Evolutionary conservation across 1,140 invertebrate species (phyloP), one percentile per base, ranked within the genome.

Genomic region (Trigoniulus corallinus): DNA sequence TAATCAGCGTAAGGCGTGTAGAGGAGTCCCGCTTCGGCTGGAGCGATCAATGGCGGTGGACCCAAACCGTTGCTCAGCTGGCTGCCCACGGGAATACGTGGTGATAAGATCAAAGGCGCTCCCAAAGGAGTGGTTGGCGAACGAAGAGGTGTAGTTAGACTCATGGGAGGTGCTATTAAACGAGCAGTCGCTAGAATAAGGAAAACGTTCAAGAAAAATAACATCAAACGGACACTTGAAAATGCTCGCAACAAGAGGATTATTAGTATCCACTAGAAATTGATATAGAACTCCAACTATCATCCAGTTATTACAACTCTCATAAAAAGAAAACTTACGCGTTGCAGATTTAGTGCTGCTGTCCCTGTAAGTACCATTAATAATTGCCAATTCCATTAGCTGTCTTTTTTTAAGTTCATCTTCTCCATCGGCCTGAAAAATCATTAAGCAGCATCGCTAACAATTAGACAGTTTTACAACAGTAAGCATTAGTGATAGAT

Each of bases 401-500:
- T 99, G 96, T 64, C 93, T 81, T 70, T 97, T 98, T 76, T 99
- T 98, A 59, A 99, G 73, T 67, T 98, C 94, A 74, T 99, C 96
- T 75, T 98, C 94, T 47, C 95, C 96, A 70, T 99, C 94, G 53
- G 92, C 91, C 92, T 98, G 80, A 77, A 68, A 61, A n/a, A n/a
- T n/a, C 40, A 40, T 39, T n/a, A 42, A 22, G 29, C 29, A 34
- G 26, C 18, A 34, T 23, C 3, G 2, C 1, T 4, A 51, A 3
- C 22, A 29, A 10, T 12, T n/a, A n/a, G 12, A 21, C 3, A n/a
- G n/a, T n/a, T n/a, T n/a, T n/a, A n/a, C n/a, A n/a, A n/a, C n/a
- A n/a, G n/a, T n/a, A n/a, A n/a, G n/a, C n/a, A n/a, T n/a, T n/a
- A n/a, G n/a, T n/a, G n/a, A n/a, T n/a, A n/a, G n/a, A n/a, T n/a